Evolutionary conservation across 2,797 vertebrate genomes (phyloP), one percentile per base, ranked within the genome.

Genomic region (Melanogrammus aeglefinus): DNA sequence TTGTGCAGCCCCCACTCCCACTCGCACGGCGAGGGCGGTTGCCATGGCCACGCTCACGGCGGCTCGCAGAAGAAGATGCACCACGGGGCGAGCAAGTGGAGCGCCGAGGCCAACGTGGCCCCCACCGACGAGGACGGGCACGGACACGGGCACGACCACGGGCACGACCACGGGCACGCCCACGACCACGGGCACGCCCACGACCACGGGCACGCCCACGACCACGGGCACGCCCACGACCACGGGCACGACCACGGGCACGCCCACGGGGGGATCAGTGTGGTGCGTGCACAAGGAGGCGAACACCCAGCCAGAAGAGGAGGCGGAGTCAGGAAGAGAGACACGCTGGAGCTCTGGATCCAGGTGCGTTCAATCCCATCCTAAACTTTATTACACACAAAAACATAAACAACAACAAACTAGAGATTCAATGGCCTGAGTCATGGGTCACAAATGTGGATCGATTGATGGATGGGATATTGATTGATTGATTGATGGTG

Each of bases 301-400:
- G 87, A 75, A 2, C 88, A 93, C 44, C 80, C n/a, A n/a, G 70
- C 2, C 29, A 77, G 51, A 90, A 89, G 88, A 90, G 85, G 9
- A 89, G 7, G 86, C 83, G 0, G 91, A 81, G 57, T 84, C 85
- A 80, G 90, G 90, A 94, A 91, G 85, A 90, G 95, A 82, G 92
- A 94, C 88, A 82, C 84, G 14, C 27, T 96, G 86, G 93, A 95
- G 81, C 94, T 97, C 14, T 97, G 97, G 96, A 94, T 90, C 47
- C 96, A 98, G 92, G 96, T 97, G 3, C 2, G 47, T 21, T 51
- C 47, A 51, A 18, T 18, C 47, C n/a, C 41, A 12, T 44, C 41
- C 31, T 31, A 16, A 51, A 51, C 47, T 51, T 51, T 51, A 24
- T 18, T 18, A n/a, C 18, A 6, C 9, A 66, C 16, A 21, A 4